Percentiles rank a stretch among this genome's conserved stretches.
Conservation (phyloP, 64 coral and sea anemone genomes). For the Anthopleura sola region DNA sequence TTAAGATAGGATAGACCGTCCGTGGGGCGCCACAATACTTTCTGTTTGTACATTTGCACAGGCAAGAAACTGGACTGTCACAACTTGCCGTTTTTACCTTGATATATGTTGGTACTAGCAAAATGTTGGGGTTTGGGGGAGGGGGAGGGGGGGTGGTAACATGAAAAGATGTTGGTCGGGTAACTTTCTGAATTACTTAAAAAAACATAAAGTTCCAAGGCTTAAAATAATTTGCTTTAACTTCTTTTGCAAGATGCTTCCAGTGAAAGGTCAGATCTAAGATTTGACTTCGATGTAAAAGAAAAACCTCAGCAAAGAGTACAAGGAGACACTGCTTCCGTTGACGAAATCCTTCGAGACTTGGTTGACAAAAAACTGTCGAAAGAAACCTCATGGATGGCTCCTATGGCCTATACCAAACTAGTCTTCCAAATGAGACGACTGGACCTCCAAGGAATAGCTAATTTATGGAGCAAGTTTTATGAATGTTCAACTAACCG, state of each 20-base stretch:
- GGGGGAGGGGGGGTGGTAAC: too few species aligned
- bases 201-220: too few species aligned
- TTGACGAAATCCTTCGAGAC: constrained; percentile 33
- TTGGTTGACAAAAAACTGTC: constrained; percentile 33
- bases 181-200: too few species aligned
- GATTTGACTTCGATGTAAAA: neutral
- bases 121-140: too few species aligned
- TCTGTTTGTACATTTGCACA: too few species aligned
- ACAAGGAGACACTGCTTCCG: neutral
- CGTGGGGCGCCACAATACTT: too few species aligned
- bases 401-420: constrained; percentile 45
- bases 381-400: constrained; percentile 36
- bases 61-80: too few species aligned
- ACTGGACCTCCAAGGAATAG: constrained; percentile 26
- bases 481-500: constrained; percentile 31
- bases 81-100: too few species aligned
- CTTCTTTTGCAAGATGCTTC: neutral
- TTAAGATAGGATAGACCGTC: neutral
- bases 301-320: neutral
- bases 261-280: neutral
- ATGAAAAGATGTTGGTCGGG: too few species aligned
- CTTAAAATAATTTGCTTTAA: neutral
- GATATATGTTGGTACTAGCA: too few species aligned
- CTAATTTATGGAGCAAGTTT: constrained; percentile 28
- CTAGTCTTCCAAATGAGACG: constrained; percentile 61